phyloP scores from a whole-genome alignment of 1,140 invertebrate genomes.

The Globodera rostochiensis region DNA sequence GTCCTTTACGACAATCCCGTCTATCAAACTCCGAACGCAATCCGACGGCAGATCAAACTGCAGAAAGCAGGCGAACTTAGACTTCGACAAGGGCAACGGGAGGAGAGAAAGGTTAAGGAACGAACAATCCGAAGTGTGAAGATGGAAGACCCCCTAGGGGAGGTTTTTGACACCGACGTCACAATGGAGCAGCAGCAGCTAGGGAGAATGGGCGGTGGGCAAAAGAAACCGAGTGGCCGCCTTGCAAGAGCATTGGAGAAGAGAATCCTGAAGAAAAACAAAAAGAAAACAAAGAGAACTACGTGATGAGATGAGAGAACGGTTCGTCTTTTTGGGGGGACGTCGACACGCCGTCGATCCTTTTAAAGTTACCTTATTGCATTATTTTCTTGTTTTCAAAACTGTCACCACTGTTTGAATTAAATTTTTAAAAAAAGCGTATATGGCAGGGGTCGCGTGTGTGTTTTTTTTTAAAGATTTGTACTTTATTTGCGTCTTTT shows the following conservation, averaged over 20 bases:
- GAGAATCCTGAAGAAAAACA: conserved; percentile 23
- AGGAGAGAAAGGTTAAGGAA: conserved; percentile 41
- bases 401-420: too few relatives aligned
- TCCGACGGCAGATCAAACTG: conserved; percentile 50
- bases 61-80: conserved; percentile 31
- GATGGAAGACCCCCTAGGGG: conserved; percentile 40
- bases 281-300: conserved; percentile 1
- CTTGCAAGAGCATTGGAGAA: conserved; percentile 11
- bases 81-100: conserved; percentile 29
- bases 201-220: not conserved
- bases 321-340: too few relatives aligned
- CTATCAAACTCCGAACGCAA: conserved; percentile 82
- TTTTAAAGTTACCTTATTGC: too few relatives aligned
- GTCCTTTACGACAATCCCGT: conserved; percentile 89
- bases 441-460: too few relatives aligned
- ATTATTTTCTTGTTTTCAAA: too few relatives aligned
- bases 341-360: too few relatives aligned
- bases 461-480: too few relatives aligned
- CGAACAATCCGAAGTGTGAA: conserved; percentile 30
- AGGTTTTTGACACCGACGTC: conserved; percentile 42
- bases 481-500: too few relatives aligned
- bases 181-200: conserved; percentile 10
- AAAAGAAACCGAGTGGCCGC: not conserved
- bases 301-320: not conserved
- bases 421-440: too few relatives aligned